Evolutionary conservation across 30 jellyfish, hydroid and myxozoan genomes (phyloP).

Genomic region (Catostylus mosaicus): DNA sequence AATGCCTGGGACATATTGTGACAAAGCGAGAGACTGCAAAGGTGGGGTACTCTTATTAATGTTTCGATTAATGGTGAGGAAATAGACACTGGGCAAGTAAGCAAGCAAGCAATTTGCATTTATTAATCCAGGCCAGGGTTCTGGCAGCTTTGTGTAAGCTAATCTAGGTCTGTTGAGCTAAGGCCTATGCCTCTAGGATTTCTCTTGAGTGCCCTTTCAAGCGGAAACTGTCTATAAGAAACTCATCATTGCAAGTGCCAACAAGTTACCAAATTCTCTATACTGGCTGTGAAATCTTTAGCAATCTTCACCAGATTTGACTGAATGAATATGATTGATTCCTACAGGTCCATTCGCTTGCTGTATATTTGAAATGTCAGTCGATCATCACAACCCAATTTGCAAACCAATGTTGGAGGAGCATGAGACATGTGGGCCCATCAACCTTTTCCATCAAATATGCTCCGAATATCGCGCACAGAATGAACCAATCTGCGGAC

Average conservation of each 20-base stretch:
- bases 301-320: too few species aligned
- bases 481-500: slow-evolving; percentile 95
- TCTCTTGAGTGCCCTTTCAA: too few species aligned
- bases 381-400: slow-evolving; percentile 77
- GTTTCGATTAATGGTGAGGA: not conserved
- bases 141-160: too few species aligned
- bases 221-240: too few species aligned
- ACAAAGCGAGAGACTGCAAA: slow-evolving; percentile 85
- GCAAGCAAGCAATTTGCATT: too few species aligned
- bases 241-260: too few species aligned
- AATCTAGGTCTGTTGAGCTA: too few species aligned
- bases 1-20: slow-evolving; percentile 96
- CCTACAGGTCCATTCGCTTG: slow-evolving; percentile 71
- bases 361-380: slow-evolving; percentile 85
- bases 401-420: slow-evolving; percentile 95
- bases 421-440: slow-evolving; percentile 98
- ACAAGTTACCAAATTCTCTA: too few species aligned
- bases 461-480: slow-evolving; percentile 59
- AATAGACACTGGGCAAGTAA: too few species aligned
- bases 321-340: not conserved
- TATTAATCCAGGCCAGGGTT: too few species aligned
- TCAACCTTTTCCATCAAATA: slow-evolving; percentile 89
- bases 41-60: slow-evolving; percentile 50
- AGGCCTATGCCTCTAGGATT: too few species aligned
- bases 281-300: too few species aligned